These are phyloP conservation scores for Ormia ochracea DNA, from an alignment of 2,888 invertebrate species.

Conservation along the genomic window DNA sequence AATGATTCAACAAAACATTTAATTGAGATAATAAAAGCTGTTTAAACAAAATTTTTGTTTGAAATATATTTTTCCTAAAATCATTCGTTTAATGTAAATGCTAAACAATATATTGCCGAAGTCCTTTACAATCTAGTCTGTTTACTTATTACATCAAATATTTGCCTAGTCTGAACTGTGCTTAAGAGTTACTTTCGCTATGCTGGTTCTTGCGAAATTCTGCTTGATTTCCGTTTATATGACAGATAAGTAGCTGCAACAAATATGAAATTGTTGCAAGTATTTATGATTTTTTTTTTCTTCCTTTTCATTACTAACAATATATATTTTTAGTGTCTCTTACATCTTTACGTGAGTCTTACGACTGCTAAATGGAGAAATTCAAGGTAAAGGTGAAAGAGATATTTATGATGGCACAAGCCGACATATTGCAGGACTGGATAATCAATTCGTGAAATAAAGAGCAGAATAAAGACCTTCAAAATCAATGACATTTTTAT, in stretches of 20 bases:
- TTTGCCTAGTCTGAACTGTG: too few species aligned
- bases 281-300: slow-evolving; percentile 1
- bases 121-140: too few species aligned
- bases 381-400: slow-evolving; percentile 17
- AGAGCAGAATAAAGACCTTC: not conserved
- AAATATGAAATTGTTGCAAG: not conserved
- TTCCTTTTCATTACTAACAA: not conserved
- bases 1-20: too few species aligned
- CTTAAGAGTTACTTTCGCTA: not conserved
- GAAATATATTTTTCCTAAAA: too few species aligned
- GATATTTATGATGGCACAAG: not conserved
- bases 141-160: too few species aligned
- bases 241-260: not conserved
- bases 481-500: too few species aligned
- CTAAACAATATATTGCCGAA: too few species aligned
- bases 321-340: not conserved
- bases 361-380: not conserved
- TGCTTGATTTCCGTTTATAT: not conserved
- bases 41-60: too few species aligned
- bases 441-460: not conserved
- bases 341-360: not conserved
- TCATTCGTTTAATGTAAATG: too few species aligned
- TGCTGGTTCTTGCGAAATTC: not conserved
- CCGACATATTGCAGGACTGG: not conserved
- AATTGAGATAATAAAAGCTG: too few species aligned